A percentile compares a stretch with the other conserved stretches of the same genome.
Evolutionary conservation across 2,113 vertebrate genomes (phyloP).

Genomic region (Condylura cristata): DNA sequence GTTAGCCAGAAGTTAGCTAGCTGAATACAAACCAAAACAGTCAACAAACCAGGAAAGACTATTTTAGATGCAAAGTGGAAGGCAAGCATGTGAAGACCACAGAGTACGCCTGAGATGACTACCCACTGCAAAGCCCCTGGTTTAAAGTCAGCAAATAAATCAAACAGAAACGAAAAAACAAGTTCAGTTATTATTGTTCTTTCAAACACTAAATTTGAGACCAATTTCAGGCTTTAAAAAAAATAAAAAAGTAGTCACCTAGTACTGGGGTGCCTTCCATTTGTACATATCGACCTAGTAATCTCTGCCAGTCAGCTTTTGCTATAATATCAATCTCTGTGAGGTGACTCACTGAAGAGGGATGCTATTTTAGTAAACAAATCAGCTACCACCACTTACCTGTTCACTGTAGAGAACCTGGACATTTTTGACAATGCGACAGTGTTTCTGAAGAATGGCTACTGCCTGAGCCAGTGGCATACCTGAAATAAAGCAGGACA

Average conservation of each 20-base stretch:
- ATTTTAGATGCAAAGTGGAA: not conserved
- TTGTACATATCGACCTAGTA: not conserved
- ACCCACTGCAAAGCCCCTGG: not conserved
- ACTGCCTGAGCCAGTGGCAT: constrained; percentile 99
- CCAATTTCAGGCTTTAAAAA: constrained; percentile 27
- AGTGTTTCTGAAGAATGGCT: constrained; percentile 98
- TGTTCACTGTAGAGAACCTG: constrained; percentile 99
- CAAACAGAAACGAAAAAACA: constrained; percentile 41
- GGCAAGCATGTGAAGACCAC: constrained; percentile 9
- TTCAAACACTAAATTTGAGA: constrained; percentile 50
- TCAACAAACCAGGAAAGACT: not conserved
- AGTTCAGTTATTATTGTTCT: constrained; percentile 23
- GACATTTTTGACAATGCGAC: constrained; percentile 98
- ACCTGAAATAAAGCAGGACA: constrained; percentile 86
- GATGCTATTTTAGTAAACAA: not conserved
- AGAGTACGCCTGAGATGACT: not conserved
- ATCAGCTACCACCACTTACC: constrained; percentile 85
- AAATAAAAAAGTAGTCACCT: not conserved
- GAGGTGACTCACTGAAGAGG: not conserved
- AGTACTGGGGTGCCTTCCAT: not conserved
- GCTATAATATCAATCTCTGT: not conserved
- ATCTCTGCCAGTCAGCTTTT: accelerated
- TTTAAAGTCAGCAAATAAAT: not conserved
- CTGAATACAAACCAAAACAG: constrained; percentile 24
- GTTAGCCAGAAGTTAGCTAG: constrained; percentile 39